These are phyloP conservation scores for Pipistrellus nathusii DNA, from an alignment of 2,797 vertebrate genomes.

Conservation along the genomic window DNA sequence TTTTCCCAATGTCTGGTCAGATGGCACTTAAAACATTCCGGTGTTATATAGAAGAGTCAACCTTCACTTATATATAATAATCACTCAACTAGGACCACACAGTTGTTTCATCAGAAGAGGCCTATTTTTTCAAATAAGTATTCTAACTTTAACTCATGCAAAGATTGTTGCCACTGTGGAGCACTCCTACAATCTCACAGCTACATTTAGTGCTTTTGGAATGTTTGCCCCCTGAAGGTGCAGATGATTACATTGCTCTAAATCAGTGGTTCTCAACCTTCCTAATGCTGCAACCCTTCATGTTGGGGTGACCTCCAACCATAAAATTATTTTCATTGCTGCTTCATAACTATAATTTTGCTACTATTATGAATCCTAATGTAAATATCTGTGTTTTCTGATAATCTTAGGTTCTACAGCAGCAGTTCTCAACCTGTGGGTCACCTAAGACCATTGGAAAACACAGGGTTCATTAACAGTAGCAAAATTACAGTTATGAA, in stretches of 20 bases:
- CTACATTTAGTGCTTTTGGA: neutral
- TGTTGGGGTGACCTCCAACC: too few relatives aligned
- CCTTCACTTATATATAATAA: constrained; percentile 45
- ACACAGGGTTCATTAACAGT: too few relatives aligned
- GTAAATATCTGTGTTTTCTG: too few relatives aligned
- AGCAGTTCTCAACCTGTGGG: too few relatives aligned
- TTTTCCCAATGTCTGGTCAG: neutral
- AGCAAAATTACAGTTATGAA: too few relatives aligned
- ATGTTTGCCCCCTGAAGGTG: neutral
- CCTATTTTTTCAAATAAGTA: constrained; percentile 46
- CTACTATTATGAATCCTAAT: too few relatives aligned
- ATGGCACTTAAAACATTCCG: neutral
- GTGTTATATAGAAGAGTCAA: neutral
- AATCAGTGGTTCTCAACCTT: neutral
- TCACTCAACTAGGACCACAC: constrained; percentile 25
- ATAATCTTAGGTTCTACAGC: too few relatives aligned
- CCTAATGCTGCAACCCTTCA: too few relatives aligned
- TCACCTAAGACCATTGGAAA: too few relatives aligned
- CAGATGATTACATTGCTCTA: neutral
- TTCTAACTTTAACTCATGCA: constrained; percentile 22
- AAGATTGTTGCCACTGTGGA: neutral
- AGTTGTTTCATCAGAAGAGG: constrained; percentile 33
- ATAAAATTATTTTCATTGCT: too few relatives aligned
- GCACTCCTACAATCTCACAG: neutral
- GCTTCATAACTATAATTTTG: too few relatives aligned